These are phyloP conservation scores for Lochmaea capreae DNA, from an alignment of 2,888 invertebrate genomes.

Conservation along the genomic window DNA sequence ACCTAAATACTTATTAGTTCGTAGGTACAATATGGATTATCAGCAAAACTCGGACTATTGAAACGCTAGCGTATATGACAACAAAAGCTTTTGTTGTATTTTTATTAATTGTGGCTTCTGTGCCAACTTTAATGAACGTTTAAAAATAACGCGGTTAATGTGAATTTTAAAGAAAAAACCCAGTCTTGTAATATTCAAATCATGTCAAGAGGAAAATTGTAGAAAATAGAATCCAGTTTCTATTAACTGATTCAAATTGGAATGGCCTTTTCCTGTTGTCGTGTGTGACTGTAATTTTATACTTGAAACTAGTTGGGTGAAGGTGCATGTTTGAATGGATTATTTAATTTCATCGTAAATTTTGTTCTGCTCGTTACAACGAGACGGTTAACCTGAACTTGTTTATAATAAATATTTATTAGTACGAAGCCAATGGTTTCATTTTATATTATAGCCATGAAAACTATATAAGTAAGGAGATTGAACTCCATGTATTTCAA, in stretches of 20 bases:
- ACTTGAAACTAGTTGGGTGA: not conserved
- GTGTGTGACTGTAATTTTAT: constrained; percentile 4
- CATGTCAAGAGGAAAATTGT: not conserved
- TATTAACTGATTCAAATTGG: not conserved
- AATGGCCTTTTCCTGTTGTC: not conserved
- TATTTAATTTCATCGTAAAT: not conserved
- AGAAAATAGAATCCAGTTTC: not conserved
- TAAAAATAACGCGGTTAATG: not conserved
- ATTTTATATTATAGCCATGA: too few species aligned
- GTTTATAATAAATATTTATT: not conserved
- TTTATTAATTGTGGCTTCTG: not conserved
- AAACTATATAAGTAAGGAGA: too few species aligned
- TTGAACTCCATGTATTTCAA: too few species aligned
- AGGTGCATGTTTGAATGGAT: not conserved
- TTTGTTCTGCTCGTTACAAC: not conserved
- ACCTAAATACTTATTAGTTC: too few species aligned
- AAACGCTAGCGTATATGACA: not conserved
- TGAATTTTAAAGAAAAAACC: not conserved
- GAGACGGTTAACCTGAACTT: not conserved
- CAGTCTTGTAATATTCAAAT: not conserved
- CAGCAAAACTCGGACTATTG: not conserved
- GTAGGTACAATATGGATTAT: not conserved
- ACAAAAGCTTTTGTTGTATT: not conserved
- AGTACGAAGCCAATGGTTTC: too few species aligned
- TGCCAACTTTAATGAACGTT: not conserved